Evolutionary conservation across 2,113 vertebrate genomes (phyloP), one percentile per base, ranked within the genome.

Genomic region (Edolisoma coerulescens): DNA sequence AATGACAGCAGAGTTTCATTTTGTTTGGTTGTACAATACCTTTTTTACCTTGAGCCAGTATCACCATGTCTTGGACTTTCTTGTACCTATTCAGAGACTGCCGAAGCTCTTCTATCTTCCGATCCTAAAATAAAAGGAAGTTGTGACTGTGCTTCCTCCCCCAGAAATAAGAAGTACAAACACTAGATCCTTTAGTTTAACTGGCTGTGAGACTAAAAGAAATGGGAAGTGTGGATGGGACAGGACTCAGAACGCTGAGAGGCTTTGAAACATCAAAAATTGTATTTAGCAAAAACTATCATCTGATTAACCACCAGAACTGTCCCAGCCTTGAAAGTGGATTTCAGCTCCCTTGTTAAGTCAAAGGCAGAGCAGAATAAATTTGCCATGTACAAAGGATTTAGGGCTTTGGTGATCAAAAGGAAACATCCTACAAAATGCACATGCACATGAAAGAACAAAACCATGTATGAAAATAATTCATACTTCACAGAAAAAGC

Each of bases 21-120:
- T 53, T 60, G 56, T 47, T 86, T 39, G 10, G 45, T 52, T 64
- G 63, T 26, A 60, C 67, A 78, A 85, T 95, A 99, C 99, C 99
- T 99, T 99, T 99, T 96, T 99, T 99, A 42, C 98, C 99, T 89
- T 99, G 99, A 82, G 98, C 98, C 35, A 98, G 94, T 95, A 98
- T 98, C 83, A 98, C 99, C 96, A 99, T 98, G 76, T 99, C 99
- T 93, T 99, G 99, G 76, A 99, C 99, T 94, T 99, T 99, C 98
- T 99, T 99, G 94, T 99, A 99, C 35, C 98, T 98, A 82, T 98
- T 97, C 67, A 99, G 97, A 47, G 99, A 99, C 33, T 99, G 99
- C 15, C 99, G 98, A 56, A 99, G 98, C 73, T 99, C 99, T 88
- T 99, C 99, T 93, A 99, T 99, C 98, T 99, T 99, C 59, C 97